Conservation (phyloP, 2,113 vertebrate species). For the Craseonycteris thonglongyai region DNA sequence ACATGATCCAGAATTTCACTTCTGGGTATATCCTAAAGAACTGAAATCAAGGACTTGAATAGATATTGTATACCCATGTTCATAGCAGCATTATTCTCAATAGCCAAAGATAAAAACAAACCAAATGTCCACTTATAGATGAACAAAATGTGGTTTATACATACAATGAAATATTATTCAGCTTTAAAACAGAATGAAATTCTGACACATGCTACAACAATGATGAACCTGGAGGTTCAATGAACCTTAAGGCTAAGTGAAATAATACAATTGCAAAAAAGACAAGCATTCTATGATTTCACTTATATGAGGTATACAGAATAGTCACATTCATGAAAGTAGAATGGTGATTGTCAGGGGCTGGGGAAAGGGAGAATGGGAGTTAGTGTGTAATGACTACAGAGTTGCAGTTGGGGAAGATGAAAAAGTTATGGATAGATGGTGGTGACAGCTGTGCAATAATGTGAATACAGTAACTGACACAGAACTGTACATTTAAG, state of each 20-base stretch:
- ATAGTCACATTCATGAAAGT: neutral
- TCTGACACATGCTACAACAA: neutral
- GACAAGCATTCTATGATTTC: neutral
- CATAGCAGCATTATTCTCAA: neutral
- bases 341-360: neutral
- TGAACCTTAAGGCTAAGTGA: neutral
- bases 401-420: neutral
- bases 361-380: neutral
- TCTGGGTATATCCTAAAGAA: neutral
- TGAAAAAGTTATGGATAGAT: neutral
- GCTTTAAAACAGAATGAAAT: slow-evolving; percentile 16
- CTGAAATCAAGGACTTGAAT: neutral
- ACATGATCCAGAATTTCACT: neutral
- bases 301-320: neutral
- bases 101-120: neutral
- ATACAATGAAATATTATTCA: neutral
- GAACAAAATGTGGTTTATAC: neutral
- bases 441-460: neutral
- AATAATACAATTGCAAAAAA: neutral
- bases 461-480: neutral
- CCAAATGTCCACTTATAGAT: neutral
- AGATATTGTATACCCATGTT: neutral
- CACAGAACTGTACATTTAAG: neutral
- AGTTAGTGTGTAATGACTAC: neutral
- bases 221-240: neutral